A percentile compares a stretch with the other conserved stretches of the same genome.
Conservation (phyloP, 2,113 vertebrate species). For the Pollachius pollachius region DNA sequence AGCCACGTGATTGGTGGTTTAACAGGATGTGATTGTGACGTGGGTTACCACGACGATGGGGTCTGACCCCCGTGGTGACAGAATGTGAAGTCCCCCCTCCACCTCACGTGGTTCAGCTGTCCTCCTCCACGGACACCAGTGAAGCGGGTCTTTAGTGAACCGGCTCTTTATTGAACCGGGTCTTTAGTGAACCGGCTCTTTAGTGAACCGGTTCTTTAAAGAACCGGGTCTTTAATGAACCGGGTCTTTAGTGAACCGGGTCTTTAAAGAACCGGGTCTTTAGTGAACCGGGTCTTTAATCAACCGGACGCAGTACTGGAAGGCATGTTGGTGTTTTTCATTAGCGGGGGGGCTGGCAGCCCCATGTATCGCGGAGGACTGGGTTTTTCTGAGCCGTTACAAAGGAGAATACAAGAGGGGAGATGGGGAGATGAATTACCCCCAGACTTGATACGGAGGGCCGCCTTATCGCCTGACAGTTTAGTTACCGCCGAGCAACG, state of each 20-base stretch:
- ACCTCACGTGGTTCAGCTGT: slow-evolving; percentile 64
- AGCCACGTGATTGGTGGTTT: slow-evolving; percentile 42
- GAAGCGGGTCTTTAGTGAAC: slow-evolving; percentile 13
- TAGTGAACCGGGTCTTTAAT: too few relatives aligned
- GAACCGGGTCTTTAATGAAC: too few relatives aligned
- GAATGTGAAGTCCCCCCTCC: slow-evolving; percentile 69
- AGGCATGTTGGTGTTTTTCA: slow-evolving; percentile 31
- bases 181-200: too few relatives aligned
- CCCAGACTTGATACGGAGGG: slow-evolving; percentile 71
- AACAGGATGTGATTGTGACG: slow-evolving; percentile 74
- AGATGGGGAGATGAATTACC: slow-evolving; percentile 79
- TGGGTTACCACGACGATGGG: slow-evolving; percentile 60
- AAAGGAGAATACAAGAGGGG: slow-evolving; percentile 58
- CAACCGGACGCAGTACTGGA: background rate
- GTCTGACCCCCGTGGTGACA: slow-evolving; percentile 64
- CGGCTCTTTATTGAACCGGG: background rate
- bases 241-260: too few relatives aligned
- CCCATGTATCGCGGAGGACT: slow-evolving; percentile 75
- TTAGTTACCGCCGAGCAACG: slow-evolving; percentile 69
- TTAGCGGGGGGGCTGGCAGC: slow-evolving; percentile 48
- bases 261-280: too few relatives aligned
- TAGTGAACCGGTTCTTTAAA: slow-evolving; percentile 38
- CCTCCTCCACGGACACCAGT: slow-evolving; percentile 26
- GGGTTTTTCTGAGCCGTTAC: slow-evolving; percentile 85
- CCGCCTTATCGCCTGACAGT: slow-evolving; percentile 78